A percentile compares a stretch with the other conserved stretches of the same genome.
phyloP scores from a whole-genome alignment of 2,888 invertebrate species.

The Tuberolachnus salignus region DNA sequence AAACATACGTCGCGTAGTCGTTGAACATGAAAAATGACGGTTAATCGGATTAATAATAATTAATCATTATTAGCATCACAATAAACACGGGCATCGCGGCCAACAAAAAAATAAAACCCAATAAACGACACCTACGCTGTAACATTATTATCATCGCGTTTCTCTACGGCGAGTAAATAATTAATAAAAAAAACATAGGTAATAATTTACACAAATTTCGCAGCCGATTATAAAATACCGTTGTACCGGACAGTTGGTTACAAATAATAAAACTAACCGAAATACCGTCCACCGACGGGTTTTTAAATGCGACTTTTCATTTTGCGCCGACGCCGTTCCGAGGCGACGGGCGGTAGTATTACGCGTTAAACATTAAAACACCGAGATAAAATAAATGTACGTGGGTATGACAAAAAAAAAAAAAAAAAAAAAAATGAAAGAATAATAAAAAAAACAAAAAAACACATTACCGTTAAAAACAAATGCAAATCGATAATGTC shows the following conservation, averaged over 20 bases:
- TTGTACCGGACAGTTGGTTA: too few species aligned
- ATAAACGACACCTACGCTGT: too few species aligned
- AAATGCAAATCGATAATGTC: slow-evolving; percentile 39
- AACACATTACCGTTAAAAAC: slow-evolving; percentile 30
- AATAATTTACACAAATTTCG: neutral
- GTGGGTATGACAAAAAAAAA: neutral
- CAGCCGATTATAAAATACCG: neutral
- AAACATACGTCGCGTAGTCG: too few species aligned
- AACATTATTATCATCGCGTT: neutral
- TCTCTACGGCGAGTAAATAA: neutral
- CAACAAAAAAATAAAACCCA: too few species aligned
- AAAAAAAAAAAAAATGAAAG: neutral
- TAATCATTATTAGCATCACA: too few species aligned
- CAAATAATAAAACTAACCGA: too few species aligned
- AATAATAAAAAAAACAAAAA: neutral
- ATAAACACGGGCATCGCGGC: too few species aligned
- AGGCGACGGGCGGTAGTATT: neutral
- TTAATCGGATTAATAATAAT: too few species aligned
- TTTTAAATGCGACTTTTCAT: neutral
- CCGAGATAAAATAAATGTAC: neutral
- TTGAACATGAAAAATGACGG: too few species aligned
- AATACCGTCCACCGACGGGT: neutral
- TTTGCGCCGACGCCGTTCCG: neutral
- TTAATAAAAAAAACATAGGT: neutral
- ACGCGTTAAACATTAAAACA: slow-evolving; percentile 13